phyloP scores from a whole-genome alignment of 2,888 invertebrate genomes.

The Erebia palarica region DNA sequence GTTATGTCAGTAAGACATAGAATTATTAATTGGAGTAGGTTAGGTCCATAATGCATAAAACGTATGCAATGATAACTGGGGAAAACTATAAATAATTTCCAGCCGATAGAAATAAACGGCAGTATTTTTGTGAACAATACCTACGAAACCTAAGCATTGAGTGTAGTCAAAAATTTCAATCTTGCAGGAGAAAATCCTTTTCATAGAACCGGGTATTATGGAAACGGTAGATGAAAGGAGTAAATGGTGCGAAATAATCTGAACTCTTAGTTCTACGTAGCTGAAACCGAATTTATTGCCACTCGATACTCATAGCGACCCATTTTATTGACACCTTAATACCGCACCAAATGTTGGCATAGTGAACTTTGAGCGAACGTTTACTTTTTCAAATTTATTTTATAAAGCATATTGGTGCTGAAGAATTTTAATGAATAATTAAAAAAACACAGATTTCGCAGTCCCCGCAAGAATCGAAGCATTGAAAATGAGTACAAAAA shows the following conservation, averaged over 20 bases:
- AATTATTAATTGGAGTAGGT: too few species aligned
- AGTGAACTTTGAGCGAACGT: constrained; percentile 10
- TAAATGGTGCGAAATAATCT: constrained; percentile 81
- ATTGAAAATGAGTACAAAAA: too few species aligned
- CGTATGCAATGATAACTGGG: background rate
- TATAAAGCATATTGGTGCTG: background rate
- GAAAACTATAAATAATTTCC: constrained; percentile 2
- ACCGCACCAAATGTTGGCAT: constrained; percentile 40
- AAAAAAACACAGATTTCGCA: too few species aligned
- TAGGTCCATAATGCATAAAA: too few species aligned
- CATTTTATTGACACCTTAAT: constrained; percentile 71
- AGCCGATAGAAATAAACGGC: constrained; percentile 8
- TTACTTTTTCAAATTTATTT: constrained; percentile 10
- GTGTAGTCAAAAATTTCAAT: constrained; percentile 68
- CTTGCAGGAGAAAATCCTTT: constrained; percentile 66
- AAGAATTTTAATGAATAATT: background rate
- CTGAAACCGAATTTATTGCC: constrained; percentile 79
- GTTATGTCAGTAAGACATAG: too few species aligned
- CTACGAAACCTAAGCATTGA: constrained; percentile 60
- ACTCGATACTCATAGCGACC: constrained; percentile 64
- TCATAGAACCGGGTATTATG: constrained; percentile 70
- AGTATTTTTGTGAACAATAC: constrained; percentile 40
- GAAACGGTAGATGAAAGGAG: constrained; percentile 76
- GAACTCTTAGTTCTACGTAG: constrained; percentile 77
- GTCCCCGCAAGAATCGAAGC: too few species aligned